Evolutionary conservation across 2,797 vertebrate genomes (phyloP), one percentile per base, ranked within the genome.

Genomic region (Trachops cirrhosus): DNA sequence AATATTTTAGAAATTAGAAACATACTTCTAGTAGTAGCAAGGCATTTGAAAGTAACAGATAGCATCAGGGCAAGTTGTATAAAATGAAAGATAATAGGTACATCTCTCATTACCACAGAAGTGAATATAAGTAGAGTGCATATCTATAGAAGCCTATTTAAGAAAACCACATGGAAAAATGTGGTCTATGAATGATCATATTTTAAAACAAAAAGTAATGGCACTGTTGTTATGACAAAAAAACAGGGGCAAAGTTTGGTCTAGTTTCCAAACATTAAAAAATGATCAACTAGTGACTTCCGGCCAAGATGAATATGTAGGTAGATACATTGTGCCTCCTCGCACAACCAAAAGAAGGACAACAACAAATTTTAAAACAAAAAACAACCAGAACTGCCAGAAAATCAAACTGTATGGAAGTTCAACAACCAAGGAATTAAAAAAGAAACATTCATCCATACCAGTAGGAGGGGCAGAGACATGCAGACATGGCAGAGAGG

Each of bases 11-110:
- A 93, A 96, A 96, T 80, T 32, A 74, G 62, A 91, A 94, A 79
- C 24, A 93, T 87, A 5, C 78, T 93, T 91, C 39, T 73, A 86
- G 82, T 94, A 86, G 16, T 48, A 62, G 22, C 32, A 80, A 95
- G 54, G 62, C 44, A 80, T 9, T 15, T 79, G 84, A 95, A 95
- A 95, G 89, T 94, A 97, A 94, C 0, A 0, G 46, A 78, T 54
- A 62, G 92, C 59, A 8, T 54, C 9, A 89, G 37, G 73, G 57
- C 6, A 50, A 44, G 0, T 11, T 75, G 48, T 85, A 52, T 0
- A 2, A 78, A 94, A 94, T 93, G 48, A 97, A 94, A 59, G 10
- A 78, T 41, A 26, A 71, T 50, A 46, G 24, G 48, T n/a, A 85
- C 12, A 9, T 9, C 7, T 91, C 46, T 70, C 16, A 59, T 91